These are phyloP conservation scores for Tenodera sinensis DNA, from an alignment of 2,888 invertebrate species.

Conservation along the genomic window DNA sequence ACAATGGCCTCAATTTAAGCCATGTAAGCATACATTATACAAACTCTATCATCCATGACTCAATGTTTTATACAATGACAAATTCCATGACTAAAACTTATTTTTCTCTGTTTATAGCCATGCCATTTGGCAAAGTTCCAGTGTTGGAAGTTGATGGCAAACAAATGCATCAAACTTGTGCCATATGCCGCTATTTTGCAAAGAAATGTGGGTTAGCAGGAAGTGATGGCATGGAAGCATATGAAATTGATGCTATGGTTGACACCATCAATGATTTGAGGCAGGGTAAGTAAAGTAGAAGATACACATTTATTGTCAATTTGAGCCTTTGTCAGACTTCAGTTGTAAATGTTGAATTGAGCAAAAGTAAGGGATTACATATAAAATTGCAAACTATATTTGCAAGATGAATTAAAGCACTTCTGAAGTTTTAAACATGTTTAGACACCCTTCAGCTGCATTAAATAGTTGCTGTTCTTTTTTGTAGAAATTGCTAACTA, in stretches of 20 bases:
- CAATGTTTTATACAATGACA: background rate
- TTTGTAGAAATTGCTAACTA: conserved; percentile 42
- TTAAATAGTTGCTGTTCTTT: background rate
- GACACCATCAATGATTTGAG: conserved; percentile 61
- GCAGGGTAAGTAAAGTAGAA: conserved; percentile 46
- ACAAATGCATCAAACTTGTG: conserved; percentile 54
- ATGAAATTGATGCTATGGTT: conserved; percentile 59
- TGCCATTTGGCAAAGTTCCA: conserved; percentile 63
- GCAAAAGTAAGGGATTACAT: too few species aligned
- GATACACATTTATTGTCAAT: too few species aligned
- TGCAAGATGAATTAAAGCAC: too few species aligned
- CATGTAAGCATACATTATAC: conserved; percentile 45
- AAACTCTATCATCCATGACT: background rate
- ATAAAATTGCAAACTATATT: too few species aligned
- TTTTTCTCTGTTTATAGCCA: conserved; percentile 43
- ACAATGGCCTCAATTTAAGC: conserved; percentile 55
- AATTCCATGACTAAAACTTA: background rate
- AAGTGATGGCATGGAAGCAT: conserved; percentile 54
- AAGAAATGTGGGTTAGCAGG: conserved; percentile 57
- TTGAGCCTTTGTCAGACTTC: too few species aligned
- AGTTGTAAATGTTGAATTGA: too few species aligned
- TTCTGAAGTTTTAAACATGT: too few species aligned
- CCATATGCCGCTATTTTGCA: conserved; percentile 61
- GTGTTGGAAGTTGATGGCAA: conserved; percentile 61
- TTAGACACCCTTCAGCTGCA: too few species aligned